Evolutionary conservation across 2,113 vertebrate species (phyloP).

Genomic region (Eurystomus gularis): DNA sequence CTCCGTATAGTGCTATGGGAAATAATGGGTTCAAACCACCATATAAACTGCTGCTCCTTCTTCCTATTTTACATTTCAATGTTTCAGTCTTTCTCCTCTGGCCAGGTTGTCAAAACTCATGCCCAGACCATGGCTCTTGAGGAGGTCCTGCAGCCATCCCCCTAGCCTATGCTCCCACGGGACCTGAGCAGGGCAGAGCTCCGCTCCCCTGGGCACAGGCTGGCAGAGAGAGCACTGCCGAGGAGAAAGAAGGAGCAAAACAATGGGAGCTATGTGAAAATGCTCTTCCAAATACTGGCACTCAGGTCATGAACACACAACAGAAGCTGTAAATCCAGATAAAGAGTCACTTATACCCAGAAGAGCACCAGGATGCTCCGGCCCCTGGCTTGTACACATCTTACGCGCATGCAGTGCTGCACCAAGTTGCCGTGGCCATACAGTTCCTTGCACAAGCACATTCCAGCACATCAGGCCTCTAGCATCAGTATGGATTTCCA

Average conservation of each 20-base stretch:
- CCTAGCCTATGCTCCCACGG: not conserved
- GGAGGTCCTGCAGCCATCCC: not conserved
- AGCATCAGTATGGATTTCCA: not conserved
- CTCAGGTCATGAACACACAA: not conserved
- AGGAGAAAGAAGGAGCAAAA: not conserved
- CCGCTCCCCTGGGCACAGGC: too few species aligned
- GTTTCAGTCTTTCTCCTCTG: not conserved
- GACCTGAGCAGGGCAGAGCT: not conserved
- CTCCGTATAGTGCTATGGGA: fast-evolving
- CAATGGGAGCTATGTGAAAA: not conserved
- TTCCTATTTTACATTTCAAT: not conserved
- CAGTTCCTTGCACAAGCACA: not conserved
- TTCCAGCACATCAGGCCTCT: too few species aligned
- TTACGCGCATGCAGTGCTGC: not conserved
- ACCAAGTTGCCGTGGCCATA: not conserved
- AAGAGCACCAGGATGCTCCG: not conserved
- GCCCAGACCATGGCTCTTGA: not conserved
- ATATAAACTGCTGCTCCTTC: not conserved
- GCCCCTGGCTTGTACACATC: fast-evolving
- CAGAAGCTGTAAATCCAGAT: not conserved
- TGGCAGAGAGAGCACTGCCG: not conserved
- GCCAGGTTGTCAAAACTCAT: not conserved
- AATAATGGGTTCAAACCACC: not conserved
- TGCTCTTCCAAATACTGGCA: not conserved
- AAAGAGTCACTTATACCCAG: not conserved